These are phyloP conservation scores for Pampus argenteus DNA, from an alignment of 2,797 vertebrate genomes.

Conservation along the genomic window DNA sequence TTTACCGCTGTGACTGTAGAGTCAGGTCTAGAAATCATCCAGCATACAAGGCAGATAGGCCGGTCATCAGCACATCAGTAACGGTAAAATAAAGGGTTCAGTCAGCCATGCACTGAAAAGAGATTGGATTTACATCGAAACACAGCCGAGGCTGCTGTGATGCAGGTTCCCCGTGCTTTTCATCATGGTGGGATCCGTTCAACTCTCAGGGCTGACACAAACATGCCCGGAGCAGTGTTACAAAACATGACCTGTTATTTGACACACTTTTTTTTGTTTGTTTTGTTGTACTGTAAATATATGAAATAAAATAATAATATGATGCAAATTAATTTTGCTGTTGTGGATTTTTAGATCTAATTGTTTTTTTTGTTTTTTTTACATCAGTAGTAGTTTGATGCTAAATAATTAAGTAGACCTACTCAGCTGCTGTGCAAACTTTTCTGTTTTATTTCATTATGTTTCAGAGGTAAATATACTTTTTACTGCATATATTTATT, in stretches of 20 bases:
- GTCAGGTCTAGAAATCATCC: slow-evolving; percentile 55
- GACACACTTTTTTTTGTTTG: slow-evolving; percentile 34
- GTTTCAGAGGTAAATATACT: too few relatives aligned
- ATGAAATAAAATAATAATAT: slow-evolving; percentile 65
- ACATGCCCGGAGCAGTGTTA: slow-evolving; percentile 30
- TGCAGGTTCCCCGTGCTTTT: slow-evolving; percentile 23
- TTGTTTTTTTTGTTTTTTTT: slow-evolving; percentile 19
- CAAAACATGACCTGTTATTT: slow-evolving; percentile 36
- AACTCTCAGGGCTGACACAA: slow-evolving; percentile 54
- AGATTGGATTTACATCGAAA: slow-evolving; percentile 35
- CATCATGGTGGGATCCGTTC: slow-evolving; percentile 24
- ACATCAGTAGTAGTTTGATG: neutral
- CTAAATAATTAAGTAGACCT: neutral
- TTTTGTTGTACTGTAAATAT: slow-evolving; percentile 68
- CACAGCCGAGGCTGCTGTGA: slow-evolving; percentile 33
- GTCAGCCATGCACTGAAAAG: slow-evolving; percentile 56
- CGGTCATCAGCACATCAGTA: slow-evolving; percentile 44
- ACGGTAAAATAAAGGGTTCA: slow-evolving; percentile 52
- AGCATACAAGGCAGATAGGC: slow-evolving; percentile 6
- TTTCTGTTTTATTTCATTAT: too few relatives aligned
- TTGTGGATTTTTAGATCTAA: slow-evolving; percentile 18
- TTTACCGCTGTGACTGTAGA: slow-evolving; percentile 28
- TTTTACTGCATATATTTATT: neutral
- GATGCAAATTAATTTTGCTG: slow-evolving; percentile 15
- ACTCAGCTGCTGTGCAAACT: neutral